phyloP scores from a whole-genome alignment of 2,888 invertebrate species.

The Chymomyza fuscimana region DNA sequence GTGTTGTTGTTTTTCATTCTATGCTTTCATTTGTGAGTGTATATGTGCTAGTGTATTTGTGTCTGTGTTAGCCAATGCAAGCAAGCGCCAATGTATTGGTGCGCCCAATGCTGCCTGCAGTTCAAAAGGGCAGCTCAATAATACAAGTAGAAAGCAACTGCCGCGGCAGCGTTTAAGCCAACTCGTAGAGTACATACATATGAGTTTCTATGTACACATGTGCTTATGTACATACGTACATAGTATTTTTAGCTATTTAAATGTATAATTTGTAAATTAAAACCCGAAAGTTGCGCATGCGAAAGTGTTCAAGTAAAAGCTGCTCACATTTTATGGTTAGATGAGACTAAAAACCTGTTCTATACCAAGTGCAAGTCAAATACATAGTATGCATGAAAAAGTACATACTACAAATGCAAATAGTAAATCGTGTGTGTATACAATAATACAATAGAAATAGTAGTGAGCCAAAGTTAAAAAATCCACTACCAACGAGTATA shows the following conservation, averaged over 20 bases:
- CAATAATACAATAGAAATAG: slow-evolving; percentile 18
- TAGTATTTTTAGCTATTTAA: slow-evolving; percentile 17
- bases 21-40: slow-evolving; percentile 33
- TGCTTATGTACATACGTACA: slow-evolving; percentile 1
- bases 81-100: slow-evolving; percentile 43
- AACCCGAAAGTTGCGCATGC: slow-evolving; percentile 72
- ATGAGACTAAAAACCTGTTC: slow-evolving; percentile 64
- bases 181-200: slow-evolving; percentile 19
- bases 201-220: slow-evolving; percentile 17
- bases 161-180: slow-evolving; percentile 52
- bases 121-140: slow-evolving; percentile 63
- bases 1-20: slow-evolving; percentile 44
- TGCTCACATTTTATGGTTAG: slow-evolving; percentile 33
- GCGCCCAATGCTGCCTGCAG: slow-evolving; percentile 62
- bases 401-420: slow-evolving; percentile 14
- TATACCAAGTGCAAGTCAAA: slow-evolving; percentile 63
- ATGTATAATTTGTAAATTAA: slow-evolving; percentile 59
- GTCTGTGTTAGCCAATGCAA: slow-evolving; percentile 52
- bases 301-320: slow-evolving; percentile 63
- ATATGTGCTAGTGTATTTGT: slow-evolving; percentile 49
- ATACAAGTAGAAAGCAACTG: slow-evolving; percentile 32
- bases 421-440: slow-evolving; percentile 1
- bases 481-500: slow-evolving; percentile 27
- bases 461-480: slow-evolving; percentile 45
- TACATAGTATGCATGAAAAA: slow-evolving; percentile 20